Base-by-base conservation (phyloP, 2,888 invertebrate genomes). In the Rotaria sp. region DNA sequence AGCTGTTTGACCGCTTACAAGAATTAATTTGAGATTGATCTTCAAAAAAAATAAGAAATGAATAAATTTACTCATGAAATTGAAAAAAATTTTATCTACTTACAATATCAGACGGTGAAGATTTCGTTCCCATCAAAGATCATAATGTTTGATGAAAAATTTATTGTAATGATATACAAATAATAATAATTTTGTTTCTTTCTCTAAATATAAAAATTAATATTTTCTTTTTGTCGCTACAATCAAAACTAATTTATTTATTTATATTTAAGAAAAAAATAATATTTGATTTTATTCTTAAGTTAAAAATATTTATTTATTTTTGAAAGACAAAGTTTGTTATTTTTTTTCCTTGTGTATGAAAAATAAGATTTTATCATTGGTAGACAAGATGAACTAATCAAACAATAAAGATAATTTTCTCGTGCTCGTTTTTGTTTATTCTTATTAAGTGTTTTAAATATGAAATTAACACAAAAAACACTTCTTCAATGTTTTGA, bases 1-100 rank as follows among this genome's bases (percentile, higher is more conserved):
- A 94, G 96, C 96, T 92, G 97, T 98, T 93, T 97, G 96, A 90
- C 98, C 98, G 92, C 96, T 97, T 92, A 98, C 98, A 92, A 99
- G 94, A 92, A 99, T 98, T 93, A 99, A 94, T 50, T 96, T 94
- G 92, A 99, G 94, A 93, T 97, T 97, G 92, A 98, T 96, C 97
- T 98, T 94, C 4, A 89, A 91, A 90, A 88, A 89, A 88, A 88
- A 88, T 88, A 85, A 84, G 7, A 84, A 55, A 67, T 30, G 15
- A 59, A 59, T 30, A n/a, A 30, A 30, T 67, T 67, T 15, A 30
- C 30, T n/a, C 11, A 21, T 52, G 48, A 48, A 10, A 52, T 52
- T 52, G 52, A 52, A 21, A 35, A 67, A 35, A 4, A 30, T 0
- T 35, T 67, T 67, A 13, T 67, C 21, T 35, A 67, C 35, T 67